Evolutionary conservation across 2,888 invertebrate species (phyloP), one percentile per base, ranked within the genome.

Genomic region (Aphidoletes aphidimyza): DNA sequence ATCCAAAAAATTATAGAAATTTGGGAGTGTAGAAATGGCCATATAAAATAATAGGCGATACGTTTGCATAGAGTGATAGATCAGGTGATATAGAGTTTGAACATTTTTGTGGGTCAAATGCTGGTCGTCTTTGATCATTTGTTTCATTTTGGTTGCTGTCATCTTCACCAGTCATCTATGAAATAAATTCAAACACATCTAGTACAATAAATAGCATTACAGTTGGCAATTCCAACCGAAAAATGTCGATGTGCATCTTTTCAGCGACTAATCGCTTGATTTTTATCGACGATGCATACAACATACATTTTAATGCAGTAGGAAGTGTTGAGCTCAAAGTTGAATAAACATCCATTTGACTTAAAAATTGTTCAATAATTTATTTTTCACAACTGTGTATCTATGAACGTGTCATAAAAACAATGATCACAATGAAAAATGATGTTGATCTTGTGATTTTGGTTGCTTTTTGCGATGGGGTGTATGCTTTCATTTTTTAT

Each of bases 401-500:
- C 54, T 54, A n/a, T 14, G 8, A 54, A 22, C 11, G 69, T 69
- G 69, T 69, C 69, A 69, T 69, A 69, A 69, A n/a, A n/a, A 69
- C 30, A 30, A 3, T 69, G 69, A 30, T n/a, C 34, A 26, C 30
- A 14, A 69, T 69, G 69, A 69, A 69, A 69, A 69, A n/a, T 69
- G 69, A 69, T 69, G 69, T 69, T 69, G 69, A 69, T 69, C 26
- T 69, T n/a, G n/a, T n/a, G n/a, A n/a, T n/a, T n/a, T n/a, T n/a
- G n/a, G n/a, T n/a, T n/a, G n/a, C n/a, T n/a, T n/a, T 69, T 30
- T 14, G 69, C 30, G 17, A 69, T 69, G 69, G 14, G 54, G 2
- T 30, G 69, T 30, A 30, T 69, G 26, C 69, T 26, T 9, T 69
- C 22, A 9, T 47, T 14, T 47, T 47, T 54, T 54, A 5, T 22